Conservation (phyloP, 2,888 invertebrate genomes). For the Lissocephala sabroskyi region DNA sequence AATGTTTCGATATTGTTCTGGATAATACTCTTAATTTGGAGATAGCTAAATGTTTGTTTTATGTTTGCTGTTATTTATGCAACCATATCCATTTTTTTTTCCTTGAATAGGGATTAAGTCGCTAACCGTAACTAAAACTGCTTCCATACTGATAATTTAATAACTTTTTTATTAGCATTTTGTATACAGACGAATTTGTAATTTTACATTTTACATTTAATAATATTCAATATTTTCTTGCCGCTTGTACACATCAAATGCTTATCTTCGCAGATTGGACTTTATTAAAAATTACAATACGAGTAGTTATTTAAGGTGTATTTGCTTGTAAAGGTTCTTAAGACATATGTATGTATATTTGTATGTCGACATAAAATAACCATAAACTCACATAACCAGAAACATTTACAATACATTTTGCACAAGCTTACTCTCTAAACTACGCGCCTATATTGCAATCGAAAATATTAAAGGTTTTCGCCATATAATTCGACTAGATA, state of each 20-base stretch:
- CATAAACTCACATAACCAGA: conserved; percentile 23
- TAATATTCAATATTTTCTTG: conserved; percentile 3
- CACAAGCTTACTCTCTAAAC: conserved; percentile 20
- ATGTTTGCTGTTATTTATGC: no score
- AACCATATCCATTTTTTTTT: conserved; percentile 1
- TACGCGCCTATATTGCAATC: conserved; percentile 50
- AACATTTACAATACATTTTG: conserved; percentile 26
- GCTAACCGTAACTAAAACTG: no score
- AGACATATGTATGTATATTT: background rate
- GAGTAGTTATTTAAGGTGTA: conserved; percentile 24
- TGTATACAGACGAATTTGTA: conserved; percentile 6
- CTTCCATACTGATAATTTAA: no score
- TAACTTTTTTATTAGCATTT: conserved; percentile 24
- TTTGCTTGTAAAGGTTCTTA: conserved; percentile 11
- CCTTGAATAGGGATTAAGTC: background rate
- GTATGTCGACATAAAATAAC: background rate
- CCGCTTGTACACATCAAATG: conserved; percentile 59
- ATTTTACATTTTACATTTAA: background rate
- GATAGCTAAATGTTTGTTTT: no score
- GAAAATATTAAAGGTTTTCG: conserved; percentile 15
- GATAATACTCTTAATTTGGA: no score
- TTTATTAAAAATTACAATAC: conserved; percentile 36
- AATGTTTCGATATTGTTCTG: no score
- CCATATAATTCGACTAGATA: conserved; percentile 43
- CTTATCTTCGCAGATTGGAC: conserved; percentile 31